phyloP scores from a whole-genome alignment of 1,140 invertebrate species.

The Lethrus apterus region DNA sequence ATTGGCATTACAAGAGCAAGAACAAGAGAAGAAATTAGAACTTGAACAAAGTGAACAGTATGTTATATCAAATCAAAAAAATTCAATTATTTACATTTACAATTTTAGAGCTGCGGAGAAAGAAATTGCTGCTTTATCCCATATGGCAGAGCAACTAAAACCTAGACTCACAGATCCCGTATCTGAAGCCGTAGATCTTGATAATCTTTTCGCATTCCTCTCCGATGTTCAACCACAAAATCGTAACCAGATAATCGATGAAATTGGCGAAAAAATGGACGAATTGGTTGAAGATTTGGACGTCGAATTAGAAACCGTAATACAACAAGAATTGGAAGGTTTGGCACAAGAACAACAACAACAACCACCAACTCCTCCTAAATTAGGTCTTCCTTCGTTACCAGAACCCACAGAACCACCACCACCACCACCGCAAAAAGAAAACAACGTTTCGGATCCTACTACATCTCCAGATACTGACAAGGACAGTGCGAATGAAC shows the following conservation, averaged over 20 bases:
- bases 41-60: slow-evolving; percentile 19
- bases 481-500: slow-evolving; percentile 52
- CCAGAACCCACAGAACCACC: slow-evolving; percentile 69
- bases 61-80: not conserved
- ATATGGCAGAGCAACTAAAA: slow-evolving; percentile 71
- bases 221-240: slow-evolving; percentile 66
- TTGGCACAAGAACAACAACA: slow-evolving; percentile 37
- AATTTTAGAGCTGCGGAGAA: slow-evolving; percentile 61
- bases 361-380: slow-evolving; percentile 28
- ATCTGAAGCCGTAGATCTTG: slow-evolving; percentile 71
- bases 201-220: slow-evolving; percentile 89
- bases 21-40: slow-evolving; percentile 40
- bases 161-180: slow-evolving; percentile 49
- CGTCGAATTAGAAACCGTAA: slow-evolving; percentile 57
- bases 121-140: slow-evolving; percentile 65
- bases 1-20: slow-evolving; percentile 31
- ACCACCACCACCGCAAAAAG: slow-evolving; percentile 50
- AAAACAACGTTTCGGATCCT: slow-evolving; percentile 32
- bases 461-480: slow-evolving; percentile 33
- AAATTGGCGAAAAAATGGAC: slow-evolving; percentile 78
- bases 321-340: slow-evolving; percentile 50
- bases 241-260: slow-evolving; percentile 59
- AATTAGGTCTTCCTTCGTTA: slow-evolving; percentile 50
- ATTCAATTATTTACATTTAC: not conserved
- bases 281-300: slow-evolving; percentile 72